Evolutionary conservation across 2,888 invertebrate genomes (phyloP).

Genomic region (Morpho deidamia): DNA sequence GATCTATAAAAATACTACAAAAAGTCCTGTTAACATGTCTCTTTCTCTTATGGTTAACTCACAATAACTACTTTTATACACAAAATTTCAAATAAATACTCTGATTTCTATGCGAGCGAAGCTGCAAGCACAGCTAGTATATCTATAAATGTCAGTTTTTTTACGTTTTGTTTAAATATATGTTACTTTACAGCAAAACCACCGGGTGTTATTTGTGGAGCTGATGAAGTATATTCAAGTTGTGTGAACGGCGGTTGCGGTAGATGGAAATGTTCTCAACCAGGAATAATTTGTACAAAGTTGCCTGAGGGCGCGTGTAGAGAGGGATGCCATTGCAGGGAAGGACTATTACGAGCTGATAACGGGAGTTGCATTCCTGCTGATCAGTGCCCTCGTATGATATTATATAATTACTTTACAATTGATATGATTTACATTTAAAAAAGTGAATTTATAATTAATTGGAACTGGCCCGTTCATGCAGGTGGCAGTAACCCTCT

Average conservation of each 20-base stretch:
- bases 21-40: too few relatives aligned
- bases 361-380: constrained; percentile 26
- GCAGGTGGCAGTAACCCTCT: too few relatives aligned
- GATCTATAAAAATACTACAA: too few relatives aligned
- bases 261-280: constrained; percentile 33
- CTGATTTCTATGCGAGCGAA: too few relatives aligned
- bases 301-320: constrained; percentile 11
- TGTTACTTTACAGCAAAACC: background rate
- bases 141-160: too few relatives aligned
- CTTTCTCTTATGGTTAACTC: too few relatives aligned
- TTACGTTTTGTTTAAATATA: too few relatives aligned
- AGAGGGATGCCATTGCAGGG: constrained; percentile 27
- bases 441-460: too few relatives aligned
- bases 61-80: too few relatives aligned
- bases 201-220: constrained; percentile 21
- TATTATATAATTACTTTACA: background rate
- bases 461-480: too few relatives aligned
- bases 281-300: constrained; percentile 25
- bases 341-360: constrained; percentile 22
- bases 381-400: constrained; percentile 31
- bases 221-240: constrained; percentile 26
- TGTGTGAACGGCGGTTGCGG: constrained; percentile 30
- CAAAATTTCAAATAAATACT: too few relatives aligned
- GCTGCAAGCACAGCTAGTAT: too few relatives aligned
- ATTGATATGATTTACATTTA: background rate